A percentile compares a stretch with the other conserved stretches of the same genome.
Evolutionary conservation across 2,797 vertebrate genomes (phyloP).

Genomic region (Botia kubotai): DNA sequence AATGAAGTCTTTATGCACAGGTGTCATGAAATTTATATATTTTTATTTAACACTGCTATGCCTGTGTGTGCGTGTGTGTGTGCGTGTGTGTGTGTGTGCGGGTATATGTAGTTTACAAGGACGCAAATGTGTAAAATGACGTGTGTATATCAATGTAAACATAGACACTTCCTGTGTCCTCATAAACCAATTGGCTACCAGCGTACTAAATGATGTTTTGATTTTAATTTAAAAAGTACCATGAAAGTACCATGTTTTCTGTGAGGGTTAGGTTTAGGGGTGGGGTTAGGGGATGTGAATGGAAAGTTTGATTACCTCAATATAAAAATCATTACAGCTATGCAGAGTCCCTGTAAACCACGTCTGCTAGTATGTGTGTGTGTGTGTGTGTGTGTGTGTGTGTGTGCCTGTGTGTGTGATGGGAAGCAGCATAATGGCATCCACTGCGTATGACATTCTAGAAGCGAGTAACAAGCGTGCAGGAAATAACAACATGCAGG

Average conservation of each 20-base stretch:
- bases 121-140: no score
- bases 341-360: neutral
- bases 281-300: no score
- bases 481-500: conserved; percentile 59
- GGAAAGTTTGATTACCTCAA: no score
- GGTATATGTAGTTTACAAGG: neutral
- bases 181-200: no score
- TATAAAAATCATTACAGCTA: no score
- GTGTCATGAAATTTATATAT: neutral
- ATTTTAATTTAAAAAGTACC: no score
- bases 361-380: neutral
- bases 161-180: neutral
- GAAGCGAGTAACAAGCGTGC: conserved; percentile 56
- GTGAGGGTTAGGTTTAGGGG: no score
- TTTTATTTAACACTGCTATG: conserved; percentile 7
- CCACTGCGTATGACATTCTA: conserved; percentile 50
- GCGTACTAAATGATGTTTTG: no score
- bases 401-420: neutral
- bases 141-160: no score
- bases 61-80: neutral
- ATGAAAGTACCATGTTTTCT: no score
- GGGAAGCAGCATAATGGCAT: neutral
- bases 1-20: conserved; percentile 9
- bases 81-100: no score
- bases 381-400: neutral